Conservation (phyloP, 2,888 invertebrate genomes). For the Andrena camellia region DNA sequence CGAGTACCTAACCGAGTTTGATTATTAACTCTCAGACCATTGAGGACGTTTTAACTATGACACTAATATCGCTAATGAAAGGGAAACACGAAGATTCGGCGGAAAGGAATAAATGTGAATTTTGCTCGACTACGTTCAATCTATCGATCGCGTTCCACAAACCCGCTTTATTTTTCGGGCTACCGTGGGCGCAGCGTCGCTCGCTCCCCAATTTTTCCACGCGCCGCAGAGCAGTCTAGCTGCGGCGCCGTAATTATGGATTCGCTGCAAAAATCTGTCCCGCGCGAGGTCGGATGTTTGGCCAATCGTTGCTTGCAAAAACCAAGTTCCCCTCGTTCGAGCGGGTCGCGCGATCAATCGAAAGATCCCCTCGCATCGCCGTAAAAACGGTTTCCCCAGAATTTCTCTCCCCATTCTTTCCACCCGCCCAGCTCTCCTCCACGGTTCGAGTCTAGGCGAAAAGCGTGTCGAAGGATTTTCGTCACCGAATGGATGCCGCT, state of each 20-base stretch:
- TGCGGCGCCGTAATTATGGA: constrained; percentile 42
- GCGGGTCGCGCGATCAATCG: constrained; percentile 1
- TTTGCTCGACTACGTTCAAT: constrained; percentile 1
- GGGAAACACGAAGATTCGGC: neutral
- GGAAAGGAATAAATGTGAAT: constrained; percentile 4
- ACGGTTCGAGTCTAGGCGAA: neutral
- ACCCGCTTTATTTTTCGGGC: constrained; percentile 27
- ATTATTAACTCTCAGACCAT: neutral
- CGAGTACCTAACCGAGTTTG: too few species aligned
- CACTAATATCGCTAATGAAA: constrained; percentile 7
- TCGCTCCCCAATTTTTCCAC: constrained; percentile 31
- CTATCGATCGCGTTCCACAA: constrained; percentile 8
- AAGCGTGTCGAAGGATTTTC: constrained; percentile 37
- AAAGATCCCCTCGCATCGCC: neutral
- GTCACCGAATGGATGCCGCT: constrained; percentile 22
- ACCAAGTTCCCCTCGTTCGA: constrained; percentile 3
- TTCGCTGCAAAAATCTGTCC: constrained; percentile 32
- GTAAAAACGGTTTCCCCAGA: neutral
- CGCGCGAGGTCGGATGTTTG: constrained; percentile 10
- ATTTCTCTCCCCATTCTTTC: neutral
- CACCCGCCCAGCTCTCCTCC: neutral
- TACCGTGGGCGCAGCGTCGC: neutral
- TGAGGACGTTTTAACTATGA: neutral
- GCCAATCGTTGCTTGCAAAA: constrained; percentile 22
- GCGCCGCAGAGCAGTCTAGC: constrained; percentile 19